Base-by-base conservation (phyloP, 2,888 invertebrate species). In the Lepidonotus clava region DNA sequence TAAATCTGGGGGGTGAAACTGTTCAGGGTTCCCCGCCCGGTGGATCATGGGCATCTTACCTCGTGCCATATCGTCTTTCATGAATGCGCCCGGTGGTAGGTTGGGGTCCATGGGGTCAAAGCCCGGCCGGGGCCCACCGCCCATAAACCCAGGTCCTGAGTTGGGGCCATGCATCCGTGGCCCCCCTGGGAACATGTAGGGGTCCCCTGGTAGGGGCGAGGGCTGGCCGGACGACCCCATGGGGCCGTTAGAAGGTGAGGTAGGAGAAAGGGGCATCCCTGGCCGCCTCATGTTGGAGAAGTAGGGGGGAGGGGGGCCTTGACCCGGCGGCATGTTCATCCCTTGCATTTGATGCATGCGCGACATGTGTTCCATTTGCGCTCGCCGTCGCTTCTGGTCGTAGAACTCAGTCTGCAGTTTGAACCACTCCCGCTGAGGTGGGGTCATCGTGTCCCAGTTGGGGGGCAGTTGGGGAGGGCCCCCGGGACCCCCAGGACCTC, bases 371-470 rank as follows among this genome's bases (percentile, higher is more conserved):
- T 91, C 91, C 89, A 92, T 91, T 88, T 91, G 91, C 40, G 89
- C 89, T 84, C 90, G 87, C 51, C 90, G 89, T n/a, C 90, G 87
- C 87, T 93, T 92, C 77, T 92, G 92, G 32, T 90, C 88, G 85
- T 91, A 92, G 88, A 90, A 97, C 94, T 97, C 97, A 92, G 97
- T 96, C 92, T 98, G 98, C 90, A 98, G 94, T 94, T 98, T 97
- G 91, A 97, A 97, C 98, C 98, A 98, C 93, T 98, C 98, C 94
- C 97, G 96, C 94, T 97, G 97, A 5, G 96, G 96, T 89, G 95
- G 91, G 5, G 90, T 90, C 90, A 92, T 89, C 87, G 91, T 91
- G 83, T 92, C 92, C 91, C 92, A 92, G 89, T 92, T 92, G 61
- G 91, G 91, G 28, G 92, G 92, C 83, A 88, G 41, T 28, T 84